Percentiles rank a stretch among this genome's conserved stretches.
Conservation (phyloP, 2,888 invertebrate species). For the Drosophila paracracens region DNA sequence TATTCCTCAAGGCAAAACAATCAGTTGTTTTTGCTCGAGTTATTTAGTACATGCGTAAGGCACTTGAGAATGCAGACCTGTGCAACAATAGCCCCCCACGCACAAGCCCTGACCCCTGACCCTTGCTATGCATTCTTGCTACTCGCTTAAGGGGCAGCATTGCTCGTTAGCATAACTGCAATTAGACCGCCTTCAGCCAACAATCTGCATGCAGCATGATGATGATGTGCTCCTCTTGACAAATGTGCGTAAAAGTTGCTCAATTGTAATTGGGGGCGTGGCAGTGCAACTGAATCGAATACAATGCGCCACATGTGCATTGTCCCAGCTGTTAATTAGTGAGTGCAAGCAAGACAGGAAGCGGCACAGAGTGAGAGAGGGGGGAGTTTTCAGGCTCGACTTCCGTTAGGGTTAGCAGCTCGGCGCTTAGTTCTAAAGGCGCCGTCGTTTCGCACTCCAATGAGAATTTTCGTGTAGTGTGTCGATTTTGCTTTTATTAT, state of each 20-base stretch:
- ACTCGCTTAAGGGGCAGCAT: constrained; percentile 23
- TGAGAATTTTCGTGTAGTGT: constrained; percentile 75
- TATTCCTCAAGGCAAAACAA: neutral
- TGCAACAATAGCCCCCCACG: constrained; percentile 1
- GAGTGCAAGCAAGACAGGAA: constrained; percentile 4
- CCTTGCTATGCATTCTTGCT: constrained; percentile 14
- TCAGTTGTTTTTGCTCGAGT: neutral
- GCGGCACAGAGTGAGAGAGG: neutral
- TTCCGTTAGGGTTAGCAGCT: constrained; percentile 39
- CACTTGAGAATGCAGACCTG: constrained; percentile 58
- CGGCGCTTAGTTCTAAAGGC: constrained; percentile 64
- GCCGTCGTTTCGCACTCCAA: constrained; percentile 71
- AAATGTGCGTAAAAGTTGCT: constrained; percentile 80
- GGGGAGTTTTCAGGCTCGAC: constrained; percentile 14
- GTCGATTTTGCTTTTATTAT: constrained; percentile 47
- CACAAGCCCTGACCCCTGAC: neutral
- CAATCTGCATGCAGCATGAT: neutral
- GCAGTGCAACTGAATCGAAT: constrained; percentile 7
- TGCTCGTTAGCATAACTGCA: constrained; percentile 75
- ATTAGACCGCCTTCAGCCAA: constrained; percentile 58
- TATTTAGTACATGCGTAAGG: constrained; percentile 58
- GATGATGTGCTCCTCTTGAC: constrained; percentile 58
- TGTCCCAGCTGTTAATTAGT: constrained; percentile 51
- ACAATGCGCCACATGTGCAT: constrained; percentile 42
- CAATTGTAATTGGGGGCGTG: constrained; percentile 64